phyloP scores from a whole-genome alignment of 1,140 invertebrate species.

The Eueides isabella region DNA sequence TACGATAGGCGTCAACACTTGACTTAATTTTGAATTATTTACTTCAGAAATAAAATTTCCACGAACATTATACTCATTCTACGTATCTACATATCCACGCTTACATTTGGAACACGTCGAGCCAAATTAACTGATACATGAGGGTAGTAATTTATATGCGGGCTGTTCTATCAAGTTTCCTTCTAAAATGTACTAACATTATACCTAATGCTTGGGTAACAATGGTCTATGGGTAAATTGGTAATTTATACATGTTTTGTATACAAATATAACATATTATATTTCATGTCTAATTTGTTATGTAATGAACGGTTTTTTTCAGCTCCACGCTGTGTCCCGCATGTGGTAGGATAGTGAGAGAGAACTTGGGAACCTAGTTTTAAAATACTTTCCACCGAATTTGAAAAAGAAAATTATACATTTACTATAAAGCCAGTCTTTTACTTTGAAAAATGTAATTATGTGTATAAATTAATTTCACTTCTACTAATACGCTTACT shows the following conservation, averaged over 20 bases:
- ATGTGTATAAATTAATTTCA: no score
- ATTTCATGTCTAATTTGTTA: no score
- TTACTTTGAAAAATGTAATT: no score
- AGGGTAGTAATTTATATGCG: not conserved
- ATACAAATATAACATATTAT: no score
- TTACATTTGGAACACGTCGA: slow-evolving; percentile 3
- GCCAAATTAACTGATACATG: slow-evolving; percentile 8
- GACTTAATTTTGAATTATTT: not conserved
- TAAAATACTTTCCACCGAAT: no score
- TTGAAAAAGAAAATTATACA: no score
- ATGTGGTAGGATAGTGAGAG: no score
- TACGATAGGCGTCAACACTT: no score
- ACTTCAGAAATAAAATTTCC: not conserved
- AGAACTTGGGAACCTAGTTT: no score
- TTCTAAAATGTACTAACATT: not conserved
- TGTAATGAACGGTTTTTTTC: no score
- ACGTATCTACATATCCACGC: not conserved
- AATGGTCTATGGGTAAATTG: not conserved
- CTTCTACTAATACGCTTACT: no score
- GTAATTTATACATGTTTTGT: not conserved
- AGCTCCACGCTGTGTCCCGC: not conserved
- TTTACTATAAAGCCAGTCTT: not conserved
- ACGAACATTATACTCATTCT: not conserved
- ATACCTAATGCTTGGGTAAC: not conserved
- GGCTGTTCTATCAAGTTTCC: not conserved